Evolutionary conservation across 2,888 invertebrate genomes (phyloP).

Genomic region (Ypsolopha scabrella): DNA sequence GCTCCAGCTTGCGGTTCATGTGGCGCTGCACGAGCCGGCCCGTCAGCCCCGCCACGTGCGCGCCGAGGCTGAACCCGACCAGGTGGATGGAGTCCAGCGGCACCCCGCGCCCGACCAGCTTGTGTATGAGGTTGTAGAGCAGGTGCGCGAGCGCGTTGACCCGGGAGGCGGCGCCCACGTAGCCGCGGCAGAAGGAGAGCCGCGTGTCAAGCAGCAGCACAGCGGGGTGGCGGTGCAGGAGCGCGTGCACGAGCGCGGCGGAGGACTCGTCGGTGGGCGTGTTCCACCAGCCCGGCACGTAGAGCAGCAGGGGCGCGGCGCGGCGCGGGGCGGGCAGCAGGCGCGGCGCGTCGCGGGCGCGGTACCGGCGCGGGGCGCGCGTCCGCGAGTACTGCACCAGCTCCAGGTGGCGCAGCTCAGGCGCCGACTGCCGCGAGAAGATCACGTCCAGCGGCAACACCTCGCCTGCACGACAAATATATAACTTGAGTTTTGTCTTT

Average conservation of each 20-base stretch:
- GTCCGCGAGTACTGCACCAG: constrained; percentile 29
- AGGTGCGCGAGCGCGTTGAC: constrained; percentile 35
- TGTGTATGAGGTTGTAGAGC: constrained; percentile 31
- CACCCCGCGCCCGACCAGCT: constrained; percentile 30
- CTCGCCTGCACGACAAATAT: constrained; percentile 34
- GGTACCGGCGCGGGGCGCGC: constrained; percentile 18
- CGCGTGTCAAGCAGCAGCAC: constrained; percentile 45
- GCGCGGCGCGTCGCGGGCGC: constrained; percentile 22
- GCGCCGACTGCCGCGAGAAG: constrained; percentile 24
- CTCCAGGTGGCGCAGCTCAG: constrained; percentile 25
- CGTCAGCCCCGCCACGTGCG: constrained; percentile 70
- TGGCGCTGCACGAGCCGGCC: constrained; percentile 36
- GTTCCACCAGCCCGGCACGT: constrained; percentile 59
- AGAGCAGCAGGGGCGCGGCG: constrained; percentile 26
- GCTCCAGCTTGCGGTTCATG: constrained; percentile 27
- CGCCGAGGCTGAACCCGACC: constrained; percentile 74
- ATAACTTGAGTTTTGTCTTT: background rate
- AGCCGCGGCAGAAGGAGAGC: constrained; percentile 41
- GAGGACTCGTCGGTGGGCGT: constrained; percentile 45
- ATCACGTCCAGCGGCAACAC: constrained; percentile 39
- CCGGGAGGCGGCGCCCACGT: constrained; percentile 40
- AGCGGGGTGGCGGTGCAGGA: constrained; percentile 28
- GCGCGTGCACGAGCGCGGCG: constrained; percentile 30
- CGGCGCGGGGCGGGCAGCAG: constrained; percentile 13
- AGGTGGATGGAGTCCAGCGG: constrained; percentile 62